phyloP scores from a whole-genome alignment of 2,888 invertebrate genomes.

The Myathropa florea region DNA sequence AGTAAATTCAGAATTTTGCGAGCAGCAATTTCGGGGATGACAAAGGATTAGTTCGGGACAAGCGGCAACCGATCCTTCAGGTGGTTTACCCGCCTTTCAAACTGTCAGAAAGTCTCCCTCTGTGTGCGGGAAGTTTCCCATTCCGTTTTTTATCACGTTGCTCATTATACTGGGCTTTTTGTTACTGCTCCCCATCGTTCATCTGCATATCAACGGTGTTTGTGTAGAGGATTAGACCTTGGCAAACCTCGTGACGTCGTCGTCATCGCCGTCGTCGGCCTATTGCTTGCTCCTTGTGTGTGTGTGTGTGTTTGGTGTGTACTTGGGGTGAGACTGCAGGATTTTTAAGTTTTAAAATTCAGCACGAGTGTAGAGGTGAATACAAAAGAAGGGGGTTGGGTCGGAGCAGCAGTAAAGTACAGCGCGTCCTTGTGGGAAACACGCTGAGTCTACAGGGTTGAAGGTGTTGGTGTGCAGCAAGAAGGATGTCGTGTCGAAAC shows the following conservation, averaged over 20 bases:
- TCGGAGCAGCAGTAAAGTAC: neutral
- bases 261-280: constrained; percentile 24
- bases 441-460: neutral
- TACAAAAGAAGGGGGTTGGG: neutral
- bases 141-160: constrained; percentile 12
- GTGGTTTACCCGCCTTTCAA: constrained; percentile 33
- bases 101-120: constrained; percentile 33
- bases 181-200: neutral
- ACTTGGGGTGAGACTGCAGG: too few relatives aligned
- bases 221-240: constrained; percentile 57
- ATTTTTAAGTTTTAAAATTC: constrained; percentile 39
- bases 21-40: constrained; percentile 33
- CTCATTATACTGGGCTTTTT: constrained; percentile 27
- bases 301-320: neutral
- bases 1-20: constrained; percentile 36
- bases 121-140: neutral
- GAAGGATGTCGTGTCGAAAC: constrained; percentile 11
- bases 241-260: too few relatives aligned
- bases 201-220: constrained; percentile 42
- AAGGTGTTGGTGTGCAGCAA: constrained; percentile 12
- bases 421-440: constrained; percentile 10
- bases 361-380: constrained; percentile 12
- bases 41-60: constrained; percentile 24
- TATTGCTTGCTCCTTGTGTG: neutral
- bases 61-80: neutral